Evolutionary conservation across 2,113 vertebrate species (phyloP).

Genomic region (Entomyzon cyanotis): DNA sequence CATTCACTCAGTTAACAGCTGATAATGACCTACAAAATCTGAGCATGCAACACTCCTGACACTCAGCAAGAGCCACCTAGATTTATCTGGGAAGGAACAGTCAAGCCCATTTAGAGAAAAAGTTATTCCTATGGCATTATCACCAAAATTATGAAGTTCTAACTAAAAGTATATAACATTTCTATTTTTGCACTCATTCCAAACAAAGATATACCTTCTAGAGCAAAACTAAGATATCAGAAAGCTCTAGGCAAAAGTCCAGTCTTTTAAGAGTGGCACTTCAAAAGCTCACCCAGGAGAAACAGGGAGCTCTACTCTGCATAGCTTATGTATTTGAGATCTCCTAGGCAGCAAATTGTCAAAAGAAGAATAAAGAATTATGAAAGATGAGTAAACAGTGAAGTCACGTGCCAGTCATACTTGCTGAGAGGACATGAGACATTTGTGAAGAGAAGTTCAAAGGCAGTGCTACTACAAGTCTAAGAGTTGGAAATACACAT

Average conservation of each 20-base stretch:
- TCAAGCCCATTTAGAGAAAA: background rate
- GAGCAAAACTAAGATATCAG: background rate
- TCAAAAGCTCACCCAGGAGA: background rate
- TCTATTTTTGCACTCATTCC: background rate
- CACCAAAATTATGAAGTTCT: background rate
- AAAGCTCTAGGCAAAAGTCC: background rate
- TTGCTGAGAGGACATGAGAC: background rate
- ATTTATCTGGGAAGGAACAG: background rate
- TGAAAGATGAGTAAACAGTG: background rate
- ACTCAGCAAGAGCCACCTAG: background rate
- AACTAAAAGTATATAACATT: background rate
- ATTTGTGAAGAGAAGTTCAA: background rate
- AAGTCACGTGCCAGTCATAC: background rate
- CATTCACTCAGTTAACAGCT: background rate
- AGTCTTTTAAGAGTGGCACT: background rate
- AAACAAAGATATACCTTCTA: background rate
- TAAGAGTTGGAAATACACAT: background rate
- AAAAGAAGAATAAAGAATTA: background rate
- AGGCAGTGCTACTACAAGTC: background rate
- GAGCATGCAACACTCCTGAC: background rate
- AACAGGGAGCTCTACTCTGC: background rate
- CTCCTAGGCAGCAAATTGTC: background rate
- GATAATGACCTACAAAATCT: constrained; percentile 1
- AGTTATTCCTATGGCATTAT: background rate
- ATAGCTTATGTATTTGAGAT: background rate